A percentile compares a stretch with the other conserved stretches of the same genome.
These are phyloP conservation scores for Nomada flava DNA, from an alignment of 2,888 invertebrate genomes.

Conservation along the genomic window DNA sequence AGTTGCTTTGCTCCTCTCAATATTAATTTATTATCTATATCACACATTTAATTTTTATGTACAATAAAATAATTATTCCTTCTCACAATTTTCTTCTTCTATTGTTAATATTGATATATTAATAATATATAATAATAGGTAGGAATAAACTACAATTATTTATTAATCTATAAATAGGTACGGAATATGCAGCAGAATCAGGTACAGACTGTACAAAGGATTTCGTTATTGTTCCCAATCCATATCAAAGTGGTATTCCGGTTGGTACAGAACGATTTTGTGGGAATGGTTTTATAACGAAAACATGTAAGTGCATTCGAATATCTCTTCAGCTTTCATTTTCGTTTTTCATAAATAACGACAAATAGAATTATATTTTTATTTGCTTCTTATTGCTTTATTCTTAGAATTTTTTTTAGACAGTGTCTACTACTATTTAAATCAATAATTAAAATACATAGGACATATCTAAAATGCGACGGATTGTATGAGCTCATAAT, in stretches of 20 bases:
- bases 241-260: slow-evolving; percentile 82
- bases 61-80: no score
- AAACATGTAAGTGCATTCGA: slow-evolving; percentile 86
- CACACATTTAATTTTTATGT: no score
- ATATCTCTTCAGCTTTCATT: slow-evolving; percentile 23
- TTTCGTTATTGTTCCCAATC: slow-evolving; percentile 91
- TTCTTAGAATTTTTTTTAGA: no score
- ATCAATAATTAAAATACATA: not conserved
- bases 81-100: no score
- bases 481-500: not conserved
- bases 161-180: slow-evolving; percentile 79
- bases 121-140: no score
- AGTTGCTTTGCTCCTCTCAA: not conserved
- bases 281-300: slow-evolving; percentile 89
- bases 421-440: no score
- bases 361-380: no score
- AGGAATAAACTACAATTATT: not conserved
- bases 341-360: no score
- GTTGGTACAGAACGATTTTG: slow-evolving; percentile 89
- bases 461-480: not conserved
- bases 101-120: no score
- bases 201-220: slow-evolving; percentile 89
- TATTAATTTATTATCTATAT: not conserved
- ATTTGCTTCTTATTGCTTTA: no score
- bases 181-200: slow-evolving; percentile 85